Base-by-base conservation (phyloP, 2,888 invertebrate genomes). In the Diploptera punctata region DNA sequence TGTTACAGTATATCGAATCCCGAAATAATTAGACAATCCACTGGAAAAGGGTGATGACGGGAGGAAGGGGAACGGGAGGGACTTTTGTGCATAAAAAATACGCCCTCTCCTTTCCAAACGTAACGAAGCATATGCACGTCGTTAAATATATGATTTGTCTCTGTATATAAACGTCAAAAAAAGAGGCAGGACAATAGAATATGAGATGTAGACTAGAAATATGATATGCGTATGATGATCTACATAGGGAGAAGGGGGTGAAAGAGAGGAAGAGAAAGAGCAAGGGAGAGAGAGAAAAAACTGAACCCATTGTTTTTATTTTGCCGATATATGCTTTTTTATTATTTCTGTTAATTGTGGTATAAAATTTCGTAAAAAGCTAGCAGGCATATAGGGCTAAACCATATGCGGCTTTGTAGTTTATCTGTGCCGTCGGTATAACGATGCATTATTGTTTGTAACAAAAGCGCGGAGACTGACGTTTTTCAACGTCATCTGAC, bases 11-110 rank as follows among this genome's bases (percentile, higher is more conserved):
- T 68, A 68, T 68, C 31, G 68, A 47, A 57, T 44, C 31, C 33
- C 47, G 61, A 72, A 72, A 72, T 72, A 72, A 72, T 72, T 72
- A 67, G 72, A 68, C 72, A 68, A 72, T 68, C 72, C 68, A 68
- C 29, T 68, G 68, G 54, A 44, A 72, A 68, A 57, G 60, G 69
- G 65, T 44, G 65, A 24, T 29, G 47, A 24, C 13, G 18, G 26
- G 44, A 62, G 18, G 16, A 38, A 43, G 21, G 65, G 24, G 65
- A 26, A 5, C 7, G 47, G 18, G 44, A 10, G 57, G 57, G 26
- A 57, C 3, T 21, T 52, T 52, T 52, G 57, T 57, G n/a, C 29
- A n/a, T 57, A 9, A n/a, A 57, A 57, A 57, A n/a, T 29, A 31
- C 5, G 10, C 33, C 33, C 57, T n/a, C 29, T 31, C 31, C 29